These are phyloP conservation scores for Tautogolabrus adspersus DNA, from an alignment of 2,113 vertebrate species.

Conservation along the genomic window DNA sequence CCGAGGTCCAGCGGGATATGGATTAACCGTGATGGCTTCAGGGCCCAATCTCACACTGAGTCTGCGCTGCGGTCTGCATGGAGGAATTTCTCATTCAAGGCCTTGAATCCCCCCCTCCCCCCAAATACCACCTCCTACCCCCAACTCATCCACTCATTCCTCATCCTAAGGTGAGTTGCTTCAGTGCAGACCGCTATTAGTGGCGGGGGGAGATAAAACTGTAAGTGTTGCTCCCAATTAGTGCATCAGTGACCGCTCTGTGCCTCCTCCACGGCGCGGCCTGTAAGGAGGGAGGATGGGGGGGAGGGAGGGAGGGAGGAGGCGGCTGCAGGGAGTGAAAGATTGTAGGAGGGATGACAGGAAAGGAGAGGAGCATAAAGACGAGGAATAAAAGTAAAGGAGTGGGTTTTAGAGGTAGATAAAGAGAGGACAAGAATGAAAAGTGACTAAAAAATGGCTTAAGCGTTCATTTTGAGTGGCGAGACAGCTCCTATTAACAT, in stretches of 20 bases:
- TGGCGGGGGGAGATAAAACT: constrained; percentile 97
- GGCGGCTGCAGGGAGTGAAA: constrained; percentile 1
- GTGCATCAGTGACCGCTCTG: constrained; percentile 96
- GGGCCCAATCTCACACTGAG: constrained; percentile 93
- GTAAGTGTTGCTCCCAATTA: constrained; percentile 99
- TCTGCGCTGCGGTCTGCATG: constrained; percentile 80
- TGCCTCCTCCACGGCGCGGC: constrained; percentile 82
- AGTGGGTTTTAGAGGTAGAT: constrained; percentile 45
- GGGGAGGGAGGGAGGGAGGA: constrained; percentile 60
- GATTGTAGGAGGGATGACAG: constrained; percentile 58
- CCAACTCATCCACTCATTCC: constrained; percentile 85
- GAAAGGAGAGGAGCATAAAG: constrained; percentile 47
- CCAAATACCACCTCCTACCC: constrained; percentile 21
- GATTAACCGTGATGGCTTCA: constrained; percentile 95
- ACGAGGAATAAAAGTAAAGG: constrained; percentile 47
- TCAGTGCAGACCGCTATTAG: constrained; percentile 97
- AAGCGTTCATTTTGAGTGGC: constrained; percentile 98
- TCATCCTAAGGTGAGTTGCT: constrained; percentile 92
- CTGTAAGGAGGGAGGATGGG: constrained; percentile 80
- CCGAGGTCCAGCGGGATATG: constrained; percentile 91
- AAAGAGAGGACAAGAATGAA: constrained; percentile 61
- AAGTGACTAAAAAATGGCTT: constrained; percentile 95
- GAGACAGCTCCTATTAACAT: constrained; percentile 99
- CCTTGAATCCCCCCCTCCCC: constrained; percentile 21
- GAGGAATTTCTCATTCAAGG: constrained; percentile 89